These are phyloP conservation scores for Agrochola circellaris DNA, from an alignment of 2,888 invertebrate species.

Conservation along the genomic window DNA sequence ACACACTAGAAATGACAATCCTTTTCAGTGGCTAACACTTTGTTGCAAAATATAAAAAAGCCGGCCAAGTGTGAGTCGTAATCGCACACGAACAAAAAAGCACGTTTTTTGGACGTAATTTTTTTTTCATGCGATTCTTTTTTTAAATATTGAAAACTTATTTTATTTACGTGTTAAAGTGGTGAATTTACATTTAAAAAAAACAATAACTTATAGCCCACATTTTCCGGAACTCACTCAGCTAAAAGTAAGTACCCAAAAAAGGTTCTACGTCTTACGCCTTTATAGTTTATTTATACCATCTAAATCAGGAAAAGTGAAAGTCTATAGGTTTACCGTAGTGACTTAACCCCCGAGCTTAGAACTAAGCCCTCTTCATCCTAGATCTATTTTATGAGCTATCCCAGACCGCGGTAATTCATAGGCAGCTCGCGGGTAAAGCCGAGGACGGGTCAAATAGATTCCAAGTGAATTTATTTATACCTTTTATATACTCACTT, in stretches of 20 bases:
- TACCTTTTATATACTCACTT: neutral
- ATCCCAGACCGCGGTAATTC: neutral
- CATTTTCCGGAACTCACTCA: neutral
- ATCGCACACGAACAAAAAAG: too few relatives aligned
- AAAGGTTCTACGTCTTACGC: neutral
- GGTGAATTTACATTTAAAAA: too few relatives aligned
- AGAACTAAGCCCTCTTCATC: conserved; percentile 11
- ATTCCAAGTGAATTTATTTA: conserved; percentile 11
- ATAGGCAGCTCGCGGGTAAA: conserved; percentile 1
- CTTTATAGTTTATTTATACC: too few relatives aligned
- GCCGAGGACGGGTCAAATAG: neutral
- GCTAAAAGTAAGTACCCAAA: neutral
- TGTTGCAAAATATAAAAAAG: neutral
- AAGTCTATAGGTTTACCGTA: neutral
- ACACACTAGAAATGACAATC: neutral
- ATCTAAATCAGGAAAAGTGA: neutral
- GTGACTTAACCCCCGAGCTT: conserved; percentile 1
- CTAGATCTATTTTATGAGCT: conserved; percentile 22
- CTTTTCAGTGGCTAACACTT: neutral
- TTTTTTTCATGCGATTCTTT: too few relatives aligned
- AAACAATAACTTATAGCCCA: too few relatives aligned
- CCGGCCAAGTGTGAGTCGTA: too few relatives aligned
- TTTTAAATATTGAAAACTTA: too few relatives aligned
- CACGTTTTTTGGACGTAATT: too few relatives aligned
- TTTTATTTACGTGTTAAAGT: too few relatives aligned